These are phyloP conservation scores for Ganaspis brasiliensis DNA, from an alignment of 2,888 invertebrate genomes.

Conservation along the genomic window DNA sequence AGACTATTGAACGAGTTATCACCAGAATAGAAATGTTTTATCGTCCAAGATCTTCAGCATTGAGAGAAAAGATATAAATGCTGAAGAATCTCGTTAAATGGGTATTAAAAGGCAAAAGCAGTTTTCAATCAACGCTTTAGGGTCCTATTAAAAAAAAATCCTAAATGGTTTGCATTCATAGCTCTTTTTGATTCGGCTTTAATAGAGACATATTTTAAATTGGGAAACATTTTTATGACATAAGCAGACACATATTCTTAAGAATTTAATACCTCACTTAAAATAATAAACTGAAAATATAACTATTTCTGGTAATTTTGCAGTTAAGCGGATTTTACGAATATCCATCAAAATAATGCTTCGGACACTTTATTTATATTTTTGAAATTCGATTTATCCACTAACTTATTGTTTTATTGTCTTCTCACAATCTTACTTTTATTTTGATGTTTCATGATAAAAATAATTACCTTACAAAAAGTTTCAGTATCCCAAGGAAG, in stretches of 20 bases:
- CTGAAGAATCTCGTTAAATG: slow-evolving; percentile 4
- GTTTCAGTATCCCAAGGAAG: slow-evolving; percentile 98
- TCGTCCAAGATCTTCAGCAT: not conserved
- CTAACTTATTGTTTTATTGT: too few relatives aligned
- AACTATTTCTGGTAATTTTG: too few relatives aligned
- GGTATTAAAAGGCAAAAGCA: not conserved
- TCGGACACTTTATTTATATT: too few relatives aligned
- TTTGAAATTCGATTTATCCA: too few relatives aligned
- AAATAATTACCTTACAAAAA: slow-evolving; percentile 87
- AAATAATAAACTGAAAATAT: too few relatives aligned
- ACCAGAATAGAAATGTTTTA: not conserved
- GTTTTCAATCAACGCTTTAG: not conserved
- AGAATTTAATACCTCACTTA: too few relatives aligned
- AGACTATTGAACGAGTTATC: slow-evolving; percentile 3
- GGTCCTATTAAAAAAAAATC: not conserved
- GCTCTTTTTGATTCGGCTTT: not conserved
- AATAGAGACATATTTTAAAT: not conserved
- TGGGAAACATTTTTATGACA: not conserved
- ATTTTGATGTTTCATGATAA: not conserved
- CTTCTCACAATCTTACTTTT: too few relatives aligned
- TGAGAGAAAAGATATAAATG: slow-evolving; percentile 9
- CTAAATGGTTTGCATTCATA: not conserved
- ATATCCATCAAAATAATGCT: too few relatives aligned
- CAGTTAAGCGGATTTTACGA: too few relatives aligned
- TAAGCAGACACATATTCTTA: too few relatives aligned